These are phyloP conservation scores for Phallusia fumigata DNA, from an alignment of 23 tunicate genomes.

Conservation along the genomic window DNA sequence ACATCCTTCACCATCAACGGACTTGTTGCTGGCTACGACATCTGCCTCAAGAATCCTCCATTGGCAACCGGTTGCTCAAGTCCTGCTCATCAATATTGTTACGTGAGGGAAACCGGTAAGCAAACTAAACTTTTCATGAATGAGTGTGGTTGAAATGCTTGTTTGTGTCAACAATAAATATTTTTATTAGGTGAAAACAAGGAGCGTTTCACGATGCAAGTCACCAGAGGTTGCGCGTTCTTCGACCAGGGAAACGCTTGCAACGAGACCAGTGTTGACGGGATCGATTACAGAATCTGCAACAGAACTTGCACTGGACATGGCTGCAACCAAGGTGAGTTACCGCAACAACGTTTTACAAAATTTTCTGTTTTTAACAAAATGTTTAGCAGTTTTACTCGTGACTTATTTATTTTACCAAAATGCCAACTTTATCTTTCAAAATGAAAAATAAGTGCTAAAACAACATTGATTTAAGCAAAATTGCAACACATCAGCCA, in stretches of 20 bases:
- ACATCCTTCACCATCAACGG: not conserved
- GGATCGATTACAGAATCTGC: not conserved
- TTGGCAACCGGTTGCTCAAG: not conserved
- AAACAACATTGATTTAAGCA: too few species aligned
- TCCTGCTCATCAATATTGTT: conserved; percentile 14
- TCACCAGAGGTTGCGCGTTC: not conserved
- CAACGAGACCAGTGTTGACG: not conserved
- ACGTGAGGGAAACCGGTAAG: not conserved
- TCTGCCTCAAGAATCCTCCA: conserved; percentile 17
- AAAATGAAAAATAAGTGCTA: too few species aligned
- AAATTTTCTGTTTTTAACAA: too few species aligned
- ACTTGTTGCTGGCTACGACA: conserved; percentile 15
- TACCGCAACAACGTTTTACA: not conserved
- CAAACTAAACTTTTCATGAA: too few species aligned
- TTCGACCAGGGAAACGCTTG: not conserved
- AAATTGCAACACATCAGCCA: too few species aligned
- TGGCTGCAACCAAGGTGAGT: conserved; percentile 11
- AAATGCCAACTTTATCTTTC: too few species aligned
- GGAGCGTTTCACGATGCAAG: not conserved
- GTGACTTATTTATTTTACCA: too few species aligned
- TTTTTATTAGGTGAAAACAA: too few species aligned
- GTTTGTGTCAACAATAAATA: too few species aligned
- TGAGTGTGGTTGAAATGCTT: too few species aligned
- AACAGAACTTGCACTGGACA: conserved; percentile 9
- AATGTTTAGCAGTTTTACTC: too few species aligned